These are phyloP conservation scores for Nymphalis urticae DNA, from an alignment of 2,888 invertebrate species.

Conservation along the genomic window DNA sequence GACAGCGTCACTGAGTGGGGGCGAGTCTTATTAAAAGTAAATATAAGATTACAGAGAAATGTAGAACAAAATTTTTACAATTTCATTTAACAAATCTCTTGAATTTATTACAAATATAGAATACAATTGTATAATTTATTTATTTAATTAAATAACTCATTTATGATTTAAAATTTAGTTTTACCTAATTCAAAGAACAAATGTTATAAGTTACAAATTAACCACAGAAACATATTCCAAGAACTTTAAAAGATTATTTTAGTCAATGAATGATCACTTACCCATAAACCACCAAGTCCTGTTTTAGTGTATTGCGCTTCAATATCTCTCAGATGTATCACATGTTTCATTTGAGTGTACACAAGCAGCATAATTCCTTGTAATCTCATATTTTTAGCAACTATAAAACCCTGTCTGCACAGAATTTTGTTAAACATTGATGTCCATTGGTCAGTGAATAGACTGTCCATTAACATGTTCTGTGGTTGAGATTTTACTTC, in stretches of 20 bases:
- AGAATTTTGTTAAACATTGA: constrained; percentile 86
- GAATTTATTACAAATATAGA: no score
- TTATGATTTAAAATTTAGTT: no score
- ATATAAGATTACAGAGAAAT: no score
- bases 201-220: no score
- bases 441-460: constrained; percentile 94
- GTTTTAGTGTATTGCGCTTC: constrained; percentile 94
- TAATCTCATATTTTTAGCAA: constrained; percentile 89
- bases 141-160: no score
- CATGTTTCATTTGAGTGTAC: constrained; percentile 89
- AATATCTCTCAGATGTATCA: constrained; percentile 90
- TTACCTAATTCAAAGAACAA: no score
- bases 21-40: no score
- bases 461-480: constrained; percentile 89
- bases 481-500: constrained; percentile 95
- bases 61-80: no score
- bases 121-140: no score
- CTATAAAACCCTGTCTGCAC: constrained; percentile 86
- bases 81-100: no score
- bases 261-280: constrained; percentile 67
- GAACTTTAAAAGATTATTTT: background rate
- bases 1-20: no score
- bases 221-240: background rate
- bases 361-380: constrained; percentile 91
- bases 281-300: constrained; percentile 96